Evolutionary conservation across 2,113 vertebrate species (phyloP), one percentile per base, ranked within the genome.

Genomic region (Mustelus asterias): DNA sequence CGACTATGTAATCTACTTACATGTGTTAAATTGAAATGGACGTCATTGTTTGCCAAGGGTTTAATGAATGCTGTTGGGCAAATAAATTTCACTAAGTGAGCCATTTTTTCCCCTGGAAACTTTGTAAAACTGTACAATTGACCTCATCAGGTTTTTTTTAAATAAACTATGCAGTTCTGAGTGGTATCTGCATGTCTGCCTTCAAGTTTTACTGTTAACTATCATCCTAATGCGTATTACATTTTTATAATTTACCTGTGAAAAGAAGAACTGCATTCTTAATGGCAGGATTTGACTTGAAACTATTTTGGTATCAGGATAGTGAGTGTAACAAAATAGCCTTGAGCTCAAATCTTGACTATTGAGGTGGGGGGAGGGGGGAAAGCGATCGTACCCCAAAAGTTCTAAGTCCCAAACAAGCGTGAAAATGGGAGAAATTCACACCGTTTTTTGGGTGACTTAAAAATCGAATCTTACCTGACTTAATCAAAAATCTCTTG

Each of bases 21-120:
- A 93, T 93, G 89, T 37, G 54, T 90, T 90, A 90, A 90, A 60
- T 90, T 90, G 16, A 90, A 63, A 90, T 60, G 24, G 18, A 60
- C 16, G 29, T 93, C 89, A 92, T 29, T 65, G 33, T 65, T 65
- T 65, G 60, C 58, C 58, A 93, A 65, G n/a, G 14, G 11, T 93
- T 93, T 93, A 93, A 65, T 93, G 60, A 93, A 33, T 65, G 60
- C 60, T 67, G n/a, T 93, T 22, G 37, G 60, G 89, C 89, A 37
- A 63, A 65, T 65, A 65, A n/a, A 93, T 18, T 65, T 37, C 89
- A 93, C n/a, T 20, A 93, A 60, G 3, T 93, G 88, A 93, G 16
- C 89, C 33, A 22, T 41, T 44, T 37, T 16, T 37, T 37, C 14
- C 72, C 89, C 48, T 54, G 20, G 33, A 67, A 93, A 65, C 60